Base-by-base conservation (phyloP, 2,113 vertebrate species). In the Uria lomvia region DNA sequence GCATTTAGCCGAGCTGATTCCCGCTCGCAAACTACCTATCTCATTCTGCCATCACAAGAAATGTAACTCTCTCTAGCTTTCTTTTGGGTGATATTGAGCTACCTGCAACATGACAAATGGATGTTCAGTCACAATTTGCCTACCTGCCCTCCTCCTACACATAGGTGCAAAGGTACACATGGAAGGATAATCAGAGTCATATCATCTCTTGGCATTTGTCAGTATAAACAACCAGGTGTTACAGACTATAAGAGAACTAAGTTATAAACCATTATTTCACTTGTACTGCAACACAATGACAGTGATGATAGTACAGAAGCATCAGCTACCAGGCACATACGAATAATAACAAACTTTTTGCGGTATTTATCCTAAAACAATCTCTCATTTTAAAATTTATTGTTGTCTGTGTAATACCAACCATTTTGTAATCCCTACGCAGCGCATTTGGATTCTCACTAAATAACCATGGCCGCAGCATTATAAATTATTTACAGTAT, bases 401-500 rank as follows among this genome's bases (percentile, higher is more conserved):
- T 40, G 42, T 42, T 88, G n/a, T 16, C 63, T 62, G 16, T 80
- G 32, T 67, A 77, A 88, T 80, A 82, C 3, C 52, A 77, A 58
- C 65, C 45, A 62, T 36, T 32, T 24, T 62, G 27, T 72, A 89
- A 89, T 80, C 62, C 58, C 58, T 77, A 9, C 56, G 59, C 1
- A 1, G 32, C 67, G 36, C 32, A 58, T 87, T 96, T 86, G 45
- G 80, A 88, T 88, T 88, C 80, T 94, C 78, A 87, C 78, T 82
- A 94, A 96, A 95, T 66, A 96, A 86, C 89, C 32, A 12, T 8
- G 7, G 43, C 71, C 76, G 81, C 22, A 63, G 29, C 38, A 63
- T 88, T 83, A 94, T 96, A 95, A 97, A 97, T 97, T 43, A 81
- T 96, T 95, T 95, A 96, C 81, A 62, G 49, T 34, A 42, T 23